A percentile compares a stretch with the other conserved stretches of the same genome.
These are phyloP conservation scores for Atractosteus spatula DNA, from an alignment of 2,113 vertebrate species.

Conservation along the genomic window DNA sequence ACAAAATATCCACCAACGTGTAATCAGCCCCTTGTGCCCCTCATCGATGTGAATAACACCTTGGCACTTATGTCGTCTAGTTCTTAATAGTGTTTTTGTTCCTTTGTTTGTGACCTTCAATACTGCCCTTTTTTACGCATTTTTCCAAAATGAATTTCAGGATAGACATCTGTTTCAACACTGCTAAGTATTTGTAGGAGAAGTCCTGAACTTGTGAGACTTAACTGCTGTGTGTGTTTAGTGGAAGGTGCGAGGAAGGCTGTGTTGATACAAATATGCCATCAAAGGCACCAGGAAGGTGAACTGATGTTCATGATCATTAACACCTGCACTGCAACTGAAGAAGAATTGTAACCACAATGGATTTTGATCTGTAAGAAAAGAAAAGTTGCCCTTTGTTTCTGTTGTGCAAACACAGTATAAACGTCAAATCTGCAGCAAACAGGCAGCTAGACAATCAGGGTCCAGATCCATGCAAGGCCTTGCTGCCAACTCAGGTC, in stretches of 20 bases:
- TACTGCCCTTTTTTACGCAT: neutral
- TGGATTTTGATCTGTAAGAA: neutral
- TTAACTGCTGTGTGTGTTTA: neutral
- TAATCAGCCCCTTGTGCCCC: conserved; percentile 40
- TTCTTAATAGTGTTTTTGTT: no score
- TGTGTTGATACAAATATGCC: neutral
- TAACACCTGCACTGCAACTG: conserved; percentile 1
- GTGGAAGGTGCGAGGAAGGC: neutral
- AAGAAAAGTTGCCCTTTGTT: neutral
- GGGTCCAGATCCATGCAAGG: neutral
- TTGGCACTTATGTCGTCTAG: no score
- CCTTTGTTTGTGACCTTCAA: neutral
- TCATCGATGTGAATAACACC: neutral
- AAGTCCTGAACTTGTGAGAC: neutral
- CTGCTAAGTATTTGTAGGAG: neutral
- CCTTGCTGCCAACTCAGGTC: conserved; percentile 15
- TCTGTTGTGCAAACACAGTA: neutral
- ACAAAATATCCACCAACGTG: conserved; percentile 77
- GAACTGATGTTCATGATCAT: neutral
- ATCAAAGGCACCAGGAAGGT: neutral
- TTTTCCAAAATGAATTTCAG: no score
- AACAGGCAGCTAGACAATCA: neutral
- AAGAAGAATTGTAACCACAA: neutral
- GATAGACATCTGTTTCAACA: conserved; percentile 1
- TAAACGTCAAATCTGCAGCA: neutral